A percentile compares a stretch with the other conserved stretches of the same genome.
phyloP scores from a whole-genome alignment of 2,113 vertebrate species.

The Hassar affinis region DNA sequence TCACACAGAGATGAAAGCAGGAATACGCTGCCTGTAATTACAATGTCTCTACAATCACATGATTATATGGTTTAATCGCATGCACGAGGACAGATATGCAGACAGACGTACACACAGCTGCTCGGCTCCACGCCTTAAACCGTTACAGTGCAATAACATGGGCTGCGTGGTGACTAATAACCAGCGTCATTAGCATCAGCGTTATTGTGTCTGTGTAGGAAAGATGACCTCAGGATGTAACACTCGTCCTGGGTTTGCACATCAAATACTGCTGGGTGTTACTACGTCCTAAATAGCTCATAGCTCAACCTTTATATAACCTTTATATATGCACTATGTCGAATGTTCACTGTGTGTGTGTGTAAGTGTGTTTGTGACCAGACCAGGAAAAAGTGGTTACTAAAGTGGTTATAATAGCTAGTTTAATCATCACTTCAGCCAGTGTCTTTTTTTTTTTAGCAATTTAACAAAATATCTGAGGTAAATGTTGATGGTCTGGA shows the following conservation, averaged over 20 bases:
- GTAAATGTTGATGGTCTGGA: conserved; percentile 2
- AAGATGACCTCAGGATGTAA: background rate
- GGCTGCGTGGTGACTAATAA: background rate
- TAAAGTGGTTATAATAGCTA: no score
- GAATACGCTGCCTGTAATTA: conserved; percentile 33
- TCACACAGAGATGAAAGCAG: conserved; percentile 23
- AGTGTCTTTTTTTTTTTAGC: background rate
- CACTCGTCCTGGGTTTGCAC: background rate
- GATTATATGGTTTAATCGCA: conserved; percentile 4
- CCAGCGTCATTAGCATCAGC: background rate
- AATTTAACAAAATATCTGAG: background rate
- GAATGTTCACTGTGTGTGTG: no score
- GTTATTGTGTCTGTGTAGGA: background rate
- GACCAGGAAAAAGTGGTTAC: no score
- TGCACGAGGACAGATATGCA: conserved; percentile 17
- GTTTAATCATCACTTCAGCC: background rate
- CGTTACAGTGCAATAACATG: background rate
- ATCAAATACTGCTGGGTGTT: background rate
- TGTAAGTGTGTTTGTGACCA: no score
- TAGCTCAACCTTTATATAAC: background rate
- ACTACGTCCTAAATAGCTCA: background rate
- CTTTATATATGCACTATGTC: background rate
- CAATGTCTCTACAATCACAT: conserved; percentile 17
- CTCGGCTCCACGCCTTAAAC: background rate
- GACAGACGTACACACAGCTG: conserved; percentile 37